Evolutionary conservation across 2,888 invertebrate species (phyloP).

Genomic region (Nemurella pictetii): DNA sequence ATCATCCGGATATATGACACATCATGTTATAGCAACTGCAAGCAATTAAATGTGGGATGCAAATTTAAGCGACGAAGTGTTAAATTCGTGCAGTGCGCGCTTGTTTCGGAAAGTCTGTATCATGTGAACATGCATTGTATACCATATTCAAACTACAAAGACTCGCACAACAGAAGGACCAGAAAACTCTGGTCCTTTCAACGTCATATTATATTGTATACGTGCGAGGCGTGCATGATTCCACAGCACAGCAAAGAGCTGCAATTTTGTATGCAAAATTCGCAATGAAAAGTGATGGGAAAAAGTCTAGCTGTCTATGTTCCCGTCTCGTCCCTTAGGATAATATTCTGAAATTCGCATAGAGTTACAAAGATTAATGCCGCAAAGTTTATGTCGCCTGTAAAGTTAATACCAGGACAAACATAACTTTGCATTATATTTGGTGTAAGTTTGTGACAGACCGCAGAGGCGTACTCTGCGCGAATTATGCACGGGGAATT

Average conservation of each 20-base stretch:
- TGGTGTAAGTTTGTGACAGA: background rate
- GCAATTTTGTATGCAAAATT: background rate
- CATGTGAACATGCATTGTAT: too few relatives aligned
- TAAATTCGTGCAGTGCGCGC: background rate
- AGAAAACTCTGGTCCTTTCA: too few relatives aligned
- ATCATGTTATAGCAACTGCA: background rate
- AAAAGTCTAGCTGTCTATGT: background rate
- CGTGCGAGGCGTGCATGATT: background rate
- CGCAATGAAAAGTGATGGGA: background rate
- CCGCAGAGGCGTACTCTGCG: too few relatives aligned
- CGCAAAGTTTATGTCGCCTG: background rate
- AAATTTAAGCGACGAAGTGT: background rate
- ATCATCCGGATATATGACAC: too few relatives aligned
- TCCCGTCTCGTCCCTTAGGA: background rate
- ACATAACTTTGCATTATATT: background rate
- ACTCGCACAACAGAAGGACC: background rate
- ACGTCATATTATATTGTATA: too few relatives aligned
- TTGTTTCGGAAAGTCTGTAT: too few relatives aligned
- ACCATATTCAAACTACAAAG: background rate
- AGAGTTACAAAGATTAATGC: background rate
- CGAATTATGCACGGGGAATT: too few relatives aligned
- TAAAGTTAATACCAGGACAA: background rate
- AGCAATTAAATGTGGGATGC: background rate
- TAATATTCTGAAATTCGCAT: background rate
- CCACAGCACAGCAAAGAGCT: background rate